phyloP scores from a whole-genome alignment of 2,113 vertebrate genomes.

The Clarias magur region DNA sequence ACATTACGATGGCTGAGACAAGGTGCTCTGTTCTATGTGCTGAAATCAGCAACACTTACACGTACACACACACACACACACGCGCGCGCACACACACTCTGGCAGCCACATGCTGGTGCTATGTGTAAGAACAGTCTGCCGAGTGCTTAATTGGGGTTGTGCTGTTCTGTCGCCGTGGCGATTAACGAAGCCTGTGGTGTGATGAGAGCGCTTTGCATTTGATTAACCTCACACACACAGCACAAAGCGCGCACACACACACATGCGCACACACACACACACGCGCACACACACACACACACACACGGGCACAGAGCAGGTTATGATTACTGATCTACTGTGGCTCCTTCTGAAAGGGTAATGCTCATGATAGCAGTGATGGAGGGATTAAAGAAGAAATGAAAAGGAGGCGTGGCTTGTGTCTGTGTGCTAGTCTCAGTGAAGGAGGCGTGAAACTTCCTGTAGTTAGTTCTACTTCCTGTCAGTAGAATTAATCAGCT shows the following conservation, averaged over 20 bases:
- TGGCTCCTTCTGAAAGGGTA: background rate
- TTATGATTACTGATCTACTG: background rate
- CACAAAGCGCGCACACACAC: conserved; percentile 12
- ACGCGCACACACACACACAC: conserved; percentile 8
- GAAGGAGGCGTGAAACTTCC: too few relatives aligned
- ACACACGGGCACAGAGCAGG: conserved; percentile 40
- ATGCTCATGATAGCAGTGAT: background rate
- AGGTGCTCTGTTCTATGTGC: background rate
- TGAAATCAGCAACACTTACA: background rate
- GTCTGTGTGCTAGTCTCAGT: background rate
- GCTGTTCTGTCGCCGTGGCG: conserved; percentile 25
- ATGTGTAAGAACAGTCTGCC: conserved; percentile 24
- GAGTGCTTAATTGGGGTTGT: conserved; percentile 37
- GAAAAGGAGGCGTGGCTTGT: background rate
- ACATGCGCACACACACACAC: conserved; percentile 58
- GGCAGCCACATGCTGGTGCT: background rate
- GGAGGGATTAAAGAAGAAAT: background rate
- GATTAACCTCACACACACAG: conserved; percentile 29
- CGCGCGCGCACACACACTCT: conserved; percentile 28
- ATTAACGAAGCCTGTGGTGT: conserved; percentile 28
- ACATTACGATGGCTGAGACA: background rate
- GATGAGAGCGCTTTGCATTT: conserved; percentile 28
- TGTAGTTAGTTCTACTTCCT: too few relatives aligned
- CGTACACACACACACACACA: conserved; percentile 11
- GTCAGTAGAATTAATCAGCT: too few relatives aligned